A percentile compares a stretch with the other conserved stretches of the same genome.
phyloP scores from a whole-genome alignment of 2,113 vertebrate genomes.

The Pimephales promelas region DNA sequence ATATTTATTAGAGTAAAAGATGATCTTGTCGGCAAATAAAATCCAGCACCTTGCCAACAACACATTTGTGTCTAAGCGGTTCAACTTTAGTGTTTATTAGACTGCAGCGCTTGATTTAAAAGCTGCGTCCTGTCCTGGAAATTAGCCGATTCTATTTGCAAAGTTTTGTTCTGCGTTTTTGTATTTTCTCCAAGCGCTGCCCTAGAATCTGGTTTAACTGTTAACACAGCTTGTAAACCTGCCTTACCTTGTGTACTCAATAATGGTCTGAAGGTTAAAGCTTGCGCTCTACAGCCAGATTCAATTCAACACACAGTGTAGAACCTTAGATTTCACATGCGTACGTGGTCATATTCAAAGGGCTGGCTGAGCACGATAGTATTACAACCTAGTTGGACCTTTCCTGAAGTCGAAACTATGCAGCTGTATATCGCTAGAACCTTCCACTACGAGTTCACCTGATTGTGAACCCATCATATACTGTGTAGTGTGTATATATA shows the following conservation, averaged over 20 bases:
- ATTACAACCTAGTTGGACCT: conserved; percentile 25
- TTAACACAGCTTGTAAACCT: conserved; percentile 44
- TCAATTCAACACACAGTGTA: background rate
- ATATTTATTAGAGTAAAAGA: background rate
- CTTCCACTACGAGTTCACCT: conserved; percentile 21
- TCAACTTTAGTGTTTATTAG: background rate
- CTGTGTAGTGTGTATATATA: conserved; percentile 25
- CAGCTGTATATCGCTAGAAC: conserved; percentile 61
- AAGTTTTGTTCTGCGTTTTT: background rate
- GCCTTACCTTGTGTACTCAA: conserved; percentile 42
- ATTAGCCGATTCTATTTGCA: background rate
- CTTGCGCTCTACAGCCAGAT: conserved; percentile 14
- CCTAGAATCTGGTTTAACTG: background rate
- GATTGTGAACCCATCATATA: conserved; percentile 9
- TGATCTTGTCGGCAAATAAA: conserved; percentile 22
- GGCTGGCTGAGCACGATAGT: background rate
- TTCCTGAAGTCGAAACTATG: conserved; percentile 64
- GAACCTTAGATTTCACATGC: background rate
- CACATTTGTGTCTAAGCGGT: too few species aligned
- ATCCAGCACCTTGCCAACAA: conserved; percentile 5
- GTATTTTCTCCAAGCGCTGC: background rate
- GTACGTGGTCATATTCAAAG: background rate
- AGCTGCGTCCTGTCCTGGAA: background rate
- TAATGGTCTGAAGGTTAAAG: conserved; percentile 16
- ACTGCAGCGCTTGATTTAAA: conserved; percentile 10